A percentile compares a stretch with the other conserved stretches of the same genome.
phyloP scores from a whole-genome alignment of 2,113 vertebrate genomes.

The Nesoenas mayeri region DNA sequence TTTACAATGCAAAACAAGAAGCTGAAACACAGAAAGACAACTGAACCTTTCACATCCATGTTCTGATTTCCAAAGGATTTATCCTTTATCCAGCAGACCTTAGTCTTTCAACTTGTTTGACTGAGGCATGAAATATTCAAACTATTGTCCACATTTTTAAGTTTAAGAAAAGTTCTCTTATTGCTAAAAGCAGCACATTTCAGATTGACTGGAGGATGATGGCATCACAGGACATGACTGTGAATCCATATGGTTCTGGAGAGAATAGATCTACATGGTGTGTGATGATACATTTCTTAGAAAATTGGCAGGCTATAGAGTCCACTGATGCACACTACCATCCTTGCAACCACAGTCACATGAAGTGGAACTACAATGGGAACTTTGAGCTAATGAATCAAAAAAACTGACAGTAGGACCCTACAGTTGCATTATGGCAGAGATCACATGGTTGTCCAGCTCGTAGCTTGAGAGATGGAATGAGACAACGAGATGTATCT shows the following conservation, averaged over 20 bases:
- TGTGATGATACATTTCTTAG: not conserved
- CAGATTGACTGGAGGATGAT: not conserved
- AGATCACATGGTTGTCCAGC: not conserved
- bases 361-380: not conserved
- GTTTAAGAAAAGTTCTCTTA: not conserved
- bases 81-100: not conserved
- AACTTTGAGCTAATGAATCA: not conserved
- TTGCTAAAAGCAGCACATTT: not conserved
- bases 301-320: not conserved
- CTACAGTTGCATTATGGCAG: rapidly evolving
- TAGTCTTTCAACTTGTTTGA: not conserved
- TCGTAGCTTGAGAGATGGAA: not conserved
- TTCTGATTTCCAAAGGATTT: not conserved
- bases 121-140: not conserved
- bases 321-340: not conserved
- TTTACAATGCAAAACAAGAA: not conserved
- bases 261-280: not conserved
- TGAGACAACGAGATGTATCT: not conserved
- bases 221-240: not conserved
- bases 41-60: not conserved
- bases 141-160: not conserved
- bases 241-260: not conserved
- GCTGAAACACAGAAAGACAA: not conserved
- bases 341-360: not conserved
- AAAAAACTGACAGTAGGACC: not conserved